Evolutionary conservation across 1,140 invertebrate genomes (phyloP), one percentile per base, ranked within the genome.

Genomic region (Drosophila santomea): DNA sequence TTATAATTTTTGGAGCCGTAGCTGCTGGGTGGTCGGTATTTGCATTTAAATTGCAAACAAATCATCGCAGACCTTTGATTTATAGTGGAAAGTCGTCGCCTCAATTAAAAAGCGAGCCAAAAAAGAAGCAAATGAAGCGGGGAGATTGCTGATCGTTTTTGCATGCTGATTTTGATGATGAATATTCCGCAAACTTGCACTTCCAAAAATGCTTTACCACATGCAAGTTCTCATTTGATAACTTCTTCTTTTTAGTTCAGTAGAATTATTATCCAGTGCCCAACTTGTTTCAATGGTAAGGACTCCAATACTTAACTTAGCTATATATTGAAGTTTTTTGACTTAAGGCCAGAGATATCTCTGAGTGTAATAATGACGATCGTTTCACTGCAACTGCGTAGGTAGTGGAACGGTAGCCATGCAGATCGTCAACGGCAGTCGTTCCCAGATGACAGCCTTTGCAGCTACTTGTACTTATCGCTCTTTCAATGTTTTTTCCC

Each of bases 1-100:
- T 88, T 88, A 88, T 88, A 88, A 89, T 88, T 88, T 88, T 88
- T 71, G 71, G 47, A 82, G 66, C 78, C 72, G 57, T 36, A 6
- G 45, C 43, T 54, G 28, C 60, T 77, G 84, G 84, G 84, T 88
- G 84, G 84, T 88, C 84, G 80, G 58, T 84, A 88, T 88, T 88
- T 88, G 84, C 84, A 88, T 88, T 88, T 88, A 88, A 89, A 88
- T 88, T 88, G 84, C 84, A 78, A 88, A 88, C 84, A 88, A 88
- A 89, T 88, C 84, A 89, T 89, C 56, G 56, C 64, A 45, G 67
- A 56, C 63, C 35, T 80, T 83, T 88, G 83, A 88, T 88, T 88
- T 88, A 88, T 89, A 60, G 79, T 71, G 83, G 60, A 88, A 83
- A 88, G 71, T 88, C 62, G 17, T 63, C 28, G 43, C 35, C 57